Evolutionary conservation across 1,140 invertebrate species (phyloP), one percentile per base, ranked within the genome.

Genomic region (Drosophila sturtevanti): DNA sequence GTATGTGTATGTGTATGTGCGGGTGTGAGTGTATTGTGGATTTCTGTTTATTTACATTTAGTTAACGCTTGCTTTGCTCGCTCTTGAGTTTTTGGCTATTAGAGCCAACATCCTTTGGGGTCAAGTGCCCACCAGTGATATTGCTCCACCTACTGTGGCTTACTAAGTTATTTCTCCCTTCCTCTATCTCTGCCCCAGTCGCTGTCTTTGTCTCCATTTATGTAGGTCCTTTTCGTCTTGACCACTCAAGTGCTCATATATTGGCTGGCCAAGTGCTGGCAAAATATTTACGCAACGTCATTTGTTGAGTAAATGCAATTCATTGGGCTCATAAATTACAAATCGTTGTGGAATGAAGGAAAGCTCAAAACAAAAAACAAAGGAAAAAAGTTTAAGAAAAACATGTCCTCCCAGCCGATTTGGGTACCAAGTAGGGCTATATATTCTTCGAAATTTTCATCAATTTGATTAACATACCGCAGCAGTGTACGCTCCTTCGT

Each of bases 321-420:
- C 75, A 77, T 77, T 61, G 73, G 58, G 64, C 82, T 85, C 81
- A 85, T 85, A 85, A 85, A 80, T 68, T 81, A 66, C 63, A 69
- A 81, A 81, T 63, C 61, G 48, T 14, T 27, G 12, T 3, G n/a
- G 2, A 44, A 18, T 18, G 2, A 44, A 44, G 41, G 14, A 44
- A 44, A 9, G 5, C 14, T 14, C 41, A 44, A 6, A 44, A 44
- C 41, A 18, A 44, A 9, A 44, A 7, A 24, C 2, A 4, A 4
- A 0, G 4, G 4, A 2, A 24, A 24, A 24, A n/a, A n/a, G n/a
- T n/a, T n/a, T n/a, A n/a, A n/a, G n/a, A n/a, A n/a, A n/a, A n/a
- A n/a, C n/a, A n/a, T n/a, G n/a, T n/a, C n/a, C n/a, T n/a, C n/a
- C n/a, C n/a, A n/a, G n/a, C n/a, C n/a, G n/a, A n/a, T n/a, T n/a